Conservation (phyloP, 2,888 invertebrate species). For the Melangyna quadrimaculata region DNA sequence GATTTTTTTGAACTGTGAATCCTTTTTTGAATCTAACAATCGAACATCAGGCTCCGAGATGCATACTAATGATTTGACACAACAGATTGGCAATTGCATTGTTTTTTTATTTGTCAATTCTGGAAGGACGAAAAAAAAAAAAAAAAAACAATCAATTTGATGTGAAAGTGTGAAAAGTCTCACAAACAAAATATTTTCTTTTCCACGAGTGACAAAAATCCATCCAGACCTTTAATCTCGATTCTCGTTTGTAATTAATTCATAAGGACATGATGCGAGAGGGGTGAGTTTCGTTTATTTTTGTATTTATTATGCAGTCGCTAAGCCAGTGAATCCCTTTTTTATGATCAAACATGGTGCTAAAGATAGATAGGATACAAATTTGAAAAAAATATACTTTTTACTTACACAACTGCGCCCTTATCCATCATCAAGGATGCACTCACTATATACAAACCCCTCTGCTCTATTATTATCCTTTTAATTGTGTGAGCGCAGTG, state of each 20-base stretch:
- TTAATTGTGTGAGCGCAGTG: slow-evolving; percentile 45
- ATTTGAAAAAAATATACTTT: slow-evolving; percentile 5
- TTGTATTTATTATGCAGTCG: slow-evolving; percentile 38
- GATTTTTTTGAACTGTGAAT: slow-evolving; percentile 33
- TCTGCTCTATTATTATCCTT: slow-evolving; percentile 64
- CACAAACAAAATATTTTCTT: slow-evolving; percentile 40
- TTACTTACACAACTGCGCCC: slow-evolving; percentile 18
- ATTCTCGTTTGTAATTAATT: slow-evolving; percentile 46
- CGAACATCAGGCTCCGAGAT: slow-evolving; percentile 20
- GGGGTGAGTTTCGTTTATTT: slow-evolving; percentile 7
- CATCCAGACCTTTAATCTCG: slow-evolving; percentile 29
- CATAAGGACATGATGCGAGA: slow-evolving; percentile 12
- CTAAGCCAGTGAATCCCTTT: slow-evolving; percentile 28
- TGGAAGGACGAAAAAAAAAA: not conserved
- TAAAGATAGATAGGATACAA: slow-evolving; percentile 41
- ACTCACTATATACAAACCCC: not conserved
- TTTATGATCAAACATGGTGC: slow-evolving; percentile 29
- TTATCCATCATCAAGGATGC: slow-evolving; percentile 7
- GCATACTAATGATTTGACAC: slow-evolving; percentile 62
- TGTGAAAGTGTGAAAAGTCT: slow-evolving; percentile 30
- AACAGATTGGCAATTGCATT: slow-evolving; percentile 58
- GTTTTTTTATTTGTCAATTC: slow-evolving; percentile 10
- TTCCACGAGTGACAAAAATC: not conserved
- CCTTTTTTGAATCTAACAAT: slow-evolving; percentile 60
- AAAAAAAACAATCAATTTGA: slow-evolving; percentile 16